phyloP scores from a whole-genome alignment of 2,888 invertebrate genomes.

The Hesperia comma region DNA sequence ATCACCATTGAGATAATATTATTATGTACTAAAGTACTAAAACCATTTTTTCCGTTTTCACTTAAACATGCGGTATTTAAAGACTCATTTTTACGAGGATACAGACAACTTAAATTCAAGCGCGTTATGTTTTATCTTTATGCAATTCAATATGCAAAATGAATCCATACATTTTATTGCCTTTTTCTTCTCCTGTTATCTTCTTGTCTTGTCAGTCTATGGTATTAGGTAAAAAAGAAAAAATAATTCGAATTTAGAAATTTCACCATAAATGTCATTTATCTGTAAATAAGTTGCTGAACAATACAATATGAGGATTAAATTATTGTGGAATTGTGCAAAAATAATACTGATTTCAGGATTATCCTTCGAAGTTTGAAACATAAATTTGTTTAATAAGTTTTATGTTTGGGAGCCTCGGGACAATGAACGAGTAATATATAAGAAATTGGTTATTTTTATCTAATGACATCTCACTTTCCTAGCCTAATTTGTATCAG shows the following conservation, averaged over 20 bases:
- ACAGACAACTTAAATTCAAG: too few relatives aligned
- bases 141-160: too few relatives aligned
- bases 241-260: slow-evolving; percentile 61
- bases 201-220: too few relatives aligned
- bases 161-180: too few relatives aligned
- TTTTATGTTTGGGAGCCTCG: slow-evolving; percentile 1
- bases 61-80: too few relatives aligned
- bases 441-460: neutral
- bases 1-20: too few relatives aligned
- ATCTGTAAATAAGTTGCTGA: slow-evolving; percentile 30
- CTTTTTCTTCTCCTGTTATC: too few relatives aligned
- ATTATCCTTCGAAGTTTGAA: slow-evolving; percentile 64
- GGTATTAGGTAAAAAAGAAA: too few relatives aligned
- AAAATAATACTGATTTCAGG: slow-evolving; percentile 70
- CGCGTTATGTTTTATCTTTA: too few relatives aligned
- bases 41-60: too few relatives aligned
- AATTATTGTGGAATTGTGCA: slow-evolving; percentile 75
- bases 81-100: too few relatives aligned
- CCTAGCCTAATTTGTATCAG: neutral
- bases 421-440: slow-evolving; percentile 17
- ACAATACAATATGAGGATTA: slow-evolving; percentile 63
- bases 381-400: slow-evolving; percentile 7
- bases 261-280: slow-evolving; percentile 34
- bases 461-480: neutral
- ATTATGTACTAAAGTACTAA: too few relatives aligned